Evolutionary conservation across 2,888 invertebrate genomes (phyloP).

Genomic region (Parnassius smintheus): DNA sequence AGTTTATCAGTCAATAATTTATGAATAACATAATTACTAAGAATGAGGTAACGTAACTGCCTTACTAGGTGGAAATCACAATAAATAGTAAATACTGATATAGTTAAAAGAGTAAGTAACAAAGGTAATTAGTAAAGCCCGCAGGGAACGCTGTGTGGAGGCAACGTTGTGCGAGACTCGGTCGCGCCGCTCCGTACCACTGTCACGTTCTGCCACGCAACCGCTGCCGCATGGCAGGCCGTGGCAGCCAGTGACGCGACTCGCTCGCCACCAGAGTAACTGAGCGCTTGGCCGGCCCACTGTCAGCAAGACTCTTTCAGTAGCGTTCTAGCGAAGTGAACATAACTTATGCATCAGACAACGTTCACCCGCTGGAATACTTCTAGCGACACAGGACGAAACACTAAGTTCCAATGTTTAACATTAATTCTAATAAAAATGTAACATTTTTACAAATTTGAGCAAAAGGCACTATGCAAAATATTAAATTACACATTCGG

Average conservation of each 20-base stretch:
- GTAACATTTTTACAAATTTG: constrained; percentile 62
- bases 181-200: constrained; percentile 28
- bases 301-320: not conserved
- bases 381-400: not conserved
- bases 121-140: constrained; percentile 42
- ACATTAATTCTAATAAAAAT: constrained; percentile 51
- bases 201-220: not conserved
- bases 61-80: constrained; percentile 73
- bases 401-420: constrained; percentile 33
- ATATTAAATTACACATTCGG: constrained; percentile 61
- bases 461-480: constrained; percentile 78
- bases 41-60: constrained; percentile 72
- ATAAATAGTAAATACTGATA: constrained; percentile 74
- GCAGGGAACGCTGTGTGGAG: constrained; percentile 65
- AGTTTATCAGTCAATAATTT: constrained; percentile 77
- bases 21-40: constrained; percentile 67
- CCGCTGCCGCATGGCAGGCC: no score
- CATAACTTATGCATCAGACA: constrained; percentile 16
- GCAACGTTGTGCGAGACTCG: constrained; percentile 70
- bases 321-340: constrained; percentile 35
- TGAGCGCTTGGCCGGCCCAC: not conserved
- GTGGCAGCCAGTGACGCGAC: no score
- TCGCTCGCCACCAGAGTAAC: not conserved
- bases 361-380: constrained; percentile 35
- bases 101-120: constrained; percentile 56